These are phyloP conservation scores for Sminthurinus aureus DNA, from an alignment of 2,888 invertebrate genomes.

Conservation along the genomic window DNA sequence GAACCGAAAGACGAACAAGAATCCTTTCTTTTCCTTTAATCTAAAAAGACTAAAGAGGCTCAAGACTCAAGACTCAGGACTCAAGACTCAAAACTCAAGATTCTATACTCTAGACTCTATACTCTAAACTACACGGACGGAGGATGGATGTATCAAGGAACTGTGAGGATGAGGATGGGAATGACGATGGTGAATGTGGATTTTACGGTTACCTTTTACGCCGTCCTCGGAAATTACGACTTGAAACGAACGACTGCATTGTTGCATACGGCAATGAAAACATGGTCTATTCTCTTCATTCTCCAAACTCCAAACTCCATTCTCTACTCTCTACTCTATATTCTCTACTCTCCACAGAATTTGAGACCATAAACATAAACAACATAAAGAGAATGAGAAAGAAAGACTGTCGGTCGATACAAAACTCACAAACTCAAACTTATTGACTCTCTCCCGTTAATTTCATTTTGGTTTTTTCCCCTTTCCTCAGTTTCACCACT, in stretches of 20 bases:
- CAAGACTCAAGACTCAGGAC: background rate
- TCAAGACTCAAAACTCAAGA: no score
- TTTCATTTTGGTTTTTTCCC: background rate
- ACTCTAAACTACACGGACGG: no score
- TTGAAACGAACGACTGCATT: conserved; percentile 1
- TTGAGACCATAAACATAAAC: background rate
- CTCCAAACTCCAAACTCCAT: no score
- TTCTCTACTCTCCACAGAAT: background rate
- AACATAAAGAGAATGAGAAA: background rate
- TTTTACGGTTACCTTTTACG: background rate
- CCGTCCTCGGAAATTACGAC: background rate
- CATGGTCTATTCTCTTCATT: background rate
- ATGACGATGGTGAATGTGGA: background rate
- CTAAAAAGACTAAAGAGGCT: background rate
- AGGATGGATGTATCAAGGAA: no score
- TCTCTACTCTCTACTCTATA: background rate
- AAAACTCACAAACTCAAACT: background rate
- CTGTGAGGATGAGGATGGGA: no score
- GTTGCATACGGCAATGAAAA: background rate
- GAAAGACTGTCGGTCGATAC: background rate
- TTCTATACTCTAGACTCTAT: no score
- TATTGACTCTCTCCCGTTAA: background rate
- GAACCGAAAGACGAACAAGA: no score
- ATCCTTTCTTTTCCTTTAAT: background rate
- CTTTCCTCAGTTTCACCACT: background rate